Base-by-base conservation (phyloP, 2,113 vertebrate genomes). In the Lota lota region DNA sequence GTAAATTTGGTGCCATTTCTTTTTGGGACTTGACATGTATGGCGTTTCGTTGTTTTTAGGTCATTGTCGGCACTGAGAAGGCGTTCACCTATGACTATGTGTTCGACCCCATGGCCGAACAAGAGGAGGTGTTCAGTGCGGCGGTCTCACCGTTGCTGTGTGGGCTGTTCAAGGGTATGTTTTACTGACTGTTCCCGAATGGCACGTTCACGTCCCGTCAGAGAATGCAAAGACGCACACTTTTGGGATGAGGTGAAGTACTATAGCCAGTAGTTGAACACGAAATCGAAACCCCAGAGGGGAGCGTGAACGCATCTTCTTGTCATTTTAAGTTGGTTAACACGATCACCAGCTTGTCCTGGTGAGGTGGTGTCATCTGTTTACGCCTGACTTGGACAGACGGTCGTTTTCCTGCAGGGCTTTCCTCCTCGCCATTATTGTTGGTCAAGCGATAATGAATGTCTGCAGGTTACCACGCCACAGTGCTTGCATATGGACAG, bases 81-180 rank as follows among this genome's bases (percentile, higher is more conserved):
- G 89, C 93, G 0, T 99, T 99, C 85, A 98, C 97, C 0, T 99
- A 96, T 0, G 97, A 99, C 72, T 98, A 93, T 67, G 95, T 98
- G 5, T 99, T 97, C 74, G 96, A 99, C 75, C 94, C 96, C 0
- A 89, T 91, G 7, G 85, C 91, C 0, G 97, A 99, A 75, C 97
- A 99, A 83, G 97, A 99, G 62, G 97, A 99, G 70, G 95, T 99
- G 5, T 99, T 95, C 83, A 94, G 58, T 68, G 86, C 89, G 0
- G 91, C 94, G 0, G 94, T 99, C 1, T 91, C 91, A 0, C 92
- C 95, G 0, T 90, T 99, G 62, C 72, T 99, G 63, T 75, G 74
- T 19, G 97, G 95, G 40, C 86, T 99, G 76, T 97, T 99, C 84
- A 96, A 95, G 95, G 97, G 97, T 96, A 85, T 57, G 6, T 57